phyloP scores from a whole-genome alignment of 2,888 invertebrate species.

The Poecilobothrus nobilitatus region DNA sequence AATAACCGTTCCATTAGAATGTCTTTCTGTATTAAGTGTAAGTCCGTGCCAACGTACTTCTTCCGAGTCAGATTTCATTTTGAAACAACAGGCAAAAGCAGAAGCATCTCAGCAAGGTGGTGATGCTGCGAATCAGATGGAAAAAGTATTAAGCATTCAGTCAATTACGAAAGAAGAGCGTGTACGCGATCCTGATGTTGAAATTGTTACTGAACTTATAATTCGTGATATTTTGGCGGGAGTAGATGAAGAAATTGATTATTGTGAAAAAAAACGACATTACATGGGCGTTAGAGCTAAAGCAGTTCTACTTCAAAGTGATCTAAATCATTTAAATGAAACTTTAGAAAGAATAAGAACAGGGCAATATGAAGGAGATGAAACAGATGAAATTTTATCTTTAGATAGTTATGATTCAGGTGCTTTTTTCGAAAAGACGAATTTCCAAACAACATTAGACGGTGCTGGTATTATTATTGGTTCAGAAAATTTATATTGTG shows the following conservation, averaged over 20 bases:
- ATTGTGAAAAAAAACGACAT: constrained; percentile 26
- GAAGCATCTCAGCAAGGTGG: constrained; percentile 12
- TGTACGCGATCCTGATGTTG: constrained; percentile 27
- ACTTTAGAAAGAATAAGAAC: constrained; percentile 31
- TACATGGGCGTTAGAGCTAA: constrained; percentile 30
- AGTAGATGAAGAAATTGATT: constrained; percentile 25
- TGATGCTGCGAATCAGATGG: constrained; percentile 19
- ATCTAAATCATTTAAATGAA: constrained; percentile 33
- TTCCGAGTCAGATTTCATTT: constrained; percentile 20
- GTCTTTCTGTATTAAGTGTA: constrained; percentile 24
- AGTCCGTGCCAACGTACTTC: constrained; percentile 24
- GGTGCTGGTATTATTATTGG: constrained; percentile 47
- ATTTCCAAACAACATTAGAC: constrained; percentile 54
- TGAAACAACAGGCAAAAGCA: constrained; percentile 11
- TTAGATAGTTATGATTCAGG: constrained; percentile 34
- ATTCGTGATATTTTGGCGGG: constrained; percentile 30
- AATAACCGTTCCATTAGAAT: constrained; percentile 13
- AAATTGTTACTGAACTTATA: constrained; percentile 30
- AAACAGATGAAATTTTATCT: constrained; percentile 39
- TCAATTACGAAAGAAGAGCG: constrained; percentile 33
- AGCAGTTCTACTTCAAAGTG: constrained; percentile 33
- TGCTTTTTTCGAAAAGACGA: constrained; percentile 50
- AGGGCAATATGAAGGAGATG: constrained; percentile 28
- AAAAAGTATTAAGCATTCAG: constrained; percentile 33
- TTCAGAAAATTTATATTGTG: constrained; percentile 22